phyloP scores from a whole-genome alignment of 2,888 invertebrate species.

The Eupithecia inturbata region DNA sequence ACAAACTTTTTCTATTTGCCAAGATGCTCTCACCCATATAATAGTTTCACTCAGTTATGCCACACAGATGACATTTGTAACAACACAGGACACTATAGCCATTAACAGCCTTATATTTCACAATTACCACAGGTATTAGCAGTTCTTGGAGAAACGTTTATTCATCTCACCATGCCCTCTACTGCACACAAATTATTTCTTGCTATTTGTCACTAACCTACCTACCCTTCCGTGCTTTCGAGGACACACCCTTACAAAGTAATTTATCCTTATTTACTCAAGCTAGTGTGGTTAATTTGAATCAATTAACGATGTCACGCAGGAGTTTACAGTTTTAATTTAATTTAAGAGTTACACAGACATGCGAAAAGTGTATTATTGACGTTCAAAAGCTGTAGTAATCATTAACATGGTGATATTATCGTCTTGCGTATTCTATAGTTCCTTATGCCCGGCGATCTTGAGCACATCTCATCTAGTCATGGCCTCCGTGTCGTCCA shows the following conservation, averaged over 20 bases:
- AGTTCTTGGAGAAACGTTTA: neutral
- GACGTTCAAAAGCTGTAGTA: too few relatives aligned
- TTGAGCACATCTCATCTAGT: too few relatives aligned
- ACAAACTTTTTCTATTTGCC: too few relatives aligned
- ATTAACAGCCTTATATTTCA: neutral
- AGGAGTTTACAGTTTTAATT: neutral
- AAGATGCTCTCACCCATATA: too few relatives aligned
- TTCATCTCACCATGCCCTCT: neutral
- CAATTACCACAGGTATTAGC: neutral
- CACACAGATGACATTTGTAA: neutral
- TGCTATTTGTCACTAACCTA: neutral
- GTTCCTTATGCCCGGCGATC: too few relatives aligned
- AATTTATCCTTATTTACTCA: constrained; percentile 43
- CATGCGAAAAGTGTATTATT: neutral
- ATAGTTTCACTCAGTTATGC: neutral
- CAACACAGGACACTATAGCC: too few relatives aligned
- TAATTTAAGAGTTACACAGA: neutral
- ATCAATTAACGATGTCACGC: constrained; percentile 40
- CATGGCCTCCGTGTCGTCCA: neutral
- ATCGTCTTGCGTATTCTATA: too few relatives aligned
- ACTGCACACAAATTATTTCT: neutral
- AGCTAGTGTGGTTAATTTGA: constrained; percentile 43
- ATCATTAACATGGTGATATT: too few relatives aligned
- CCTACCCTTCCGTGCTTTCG: neutral
- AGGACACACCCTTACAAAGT: constrained; percentile 25